Base-by-base conservation (phyloP, 2,888 invertebrate species). In the Tupiocoris notatus region DNA sequence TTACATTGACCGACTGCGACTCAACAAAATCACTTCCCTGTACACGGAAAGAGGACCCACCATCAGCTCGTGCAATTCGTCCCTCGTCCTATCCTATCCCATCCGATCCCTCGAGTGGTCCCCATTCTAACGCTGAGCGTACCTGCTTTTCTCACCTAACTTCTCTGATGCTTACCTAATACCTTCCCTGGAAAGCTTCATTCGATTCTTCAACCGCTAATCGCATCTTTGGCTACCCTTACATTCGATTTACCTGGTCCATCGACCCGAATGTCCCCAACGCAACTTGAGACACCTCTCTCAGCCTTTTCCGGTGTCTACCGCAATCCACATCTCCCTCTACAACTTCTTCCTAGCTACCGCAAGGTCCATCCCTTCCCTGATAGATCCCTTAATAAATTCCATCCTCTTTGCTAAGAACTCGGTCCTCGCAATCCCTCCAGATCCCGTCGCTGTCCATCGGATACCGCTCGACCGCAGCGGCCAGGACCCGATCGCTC, bases 151-250 rank as follows among this genome's bases (percentile, higher is more conserved):
- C 39, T 39, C 39, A 39, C 39, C 39, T 39, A 3, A 3, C 39
- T 3, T 39, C 39, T 39, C 39, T 39, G 3, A 7, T 59, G 20
- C 59, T 18, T 20, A 39, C 39, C 39, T 39, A 39, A 39, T 39
- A 39, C 39, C 39, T 39, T 7, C 39, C 39, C 39, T 39, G 6
- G 39, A 39, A 39, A 39, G 6, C 39, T 39, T 76, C 76, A 76
- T 76, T 76, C 76, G 67, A 76, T 76, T 76, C 76, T 76, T 76
- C 64, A 64, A 76, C 76, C 76, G 76, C 76, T 76, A 76, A 76
- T 76, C 76, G 67, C 67, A 76, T 76, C 76, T 67, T 73, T 58
- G 3, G 39, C 39, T 39, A 65, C 39, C 64, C 65, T 65, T 39
- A 39, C 65, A 75, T 75, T 66, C 65, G 75, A 75, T 75, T 75